These are phyloP conservation scores for Drosophila suzukii DNA, from an alignment of 1,140 invertebrate genomes.

Conservation along the genomic window DNA sequence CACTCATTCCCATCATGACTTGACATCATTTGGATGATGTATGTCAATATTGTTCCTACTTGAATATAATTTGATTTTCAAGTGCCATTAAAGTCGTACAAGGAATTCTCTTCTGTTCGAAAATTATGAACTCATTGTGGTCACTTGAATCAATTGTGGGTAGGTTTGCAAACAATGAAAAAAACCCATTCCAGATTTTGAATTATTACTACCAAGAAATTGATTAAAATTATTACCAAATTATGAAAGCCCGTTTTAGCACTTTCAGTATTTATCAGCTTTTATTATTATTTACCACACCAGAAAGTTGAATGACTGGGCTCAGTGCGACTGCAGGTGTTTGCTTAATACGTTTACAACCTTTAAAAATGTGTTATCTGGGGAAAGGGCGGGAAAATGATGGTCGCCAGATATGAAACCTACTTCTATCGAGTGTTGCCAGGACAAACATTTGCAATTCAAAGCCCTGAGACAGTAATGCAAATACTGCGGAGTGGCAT, in stretches of 20 bases:
- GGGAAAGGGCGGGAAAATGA: constrained; percentile 9
- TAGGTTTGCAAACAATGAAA: neutral
- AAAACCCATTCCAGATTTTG: constrained; percentile 8
- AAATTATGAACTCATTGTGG: constrained; percentile 23
- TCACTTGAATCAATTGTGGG: constrained; percentile 21
- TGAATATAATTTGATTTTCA: constrained; percentile 36
- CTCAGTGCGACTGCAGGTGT: constrained; percentile 20
- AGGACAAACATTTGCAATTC: constrained; percentile 55
- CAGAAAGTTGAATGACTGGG: constrained; percentile 45
- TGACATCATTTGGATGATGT: constrained; percentile 24
- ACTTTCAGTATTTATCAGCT: constrained; percentile 18
- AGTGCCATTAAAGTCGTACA: constrained; percentile 36
- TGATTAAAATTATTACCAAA: neutral
- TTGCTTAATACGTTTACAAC: constrained; percentile 50
- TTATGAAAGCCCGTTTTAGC: constrained; percentile 5
- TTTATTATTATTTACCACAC: constrained; percentile 38
- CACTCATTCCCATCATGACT: constrained; percentile 20
- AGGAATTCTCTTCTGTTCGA: neutral
- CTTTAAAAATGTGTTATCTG: constrained; percentile 54
- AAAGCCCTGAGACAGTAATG: constrained; percentile 43
- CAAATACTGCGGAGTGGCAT: constrained; percentile 28
- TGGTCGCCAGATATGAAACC: constrained; percentile 23
- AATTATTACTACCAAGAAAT: neutral
- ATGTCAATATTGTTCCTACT: constrained; percentile 31
- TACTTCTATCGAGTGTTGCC: constrained; percentile 16